Percentiles rank a stretch among this genome's conserved stretches.
phyloP scores from a whole-genome alignment of 2,797 vertebrate species.

The Orientallactaga sibirica region DNA sequence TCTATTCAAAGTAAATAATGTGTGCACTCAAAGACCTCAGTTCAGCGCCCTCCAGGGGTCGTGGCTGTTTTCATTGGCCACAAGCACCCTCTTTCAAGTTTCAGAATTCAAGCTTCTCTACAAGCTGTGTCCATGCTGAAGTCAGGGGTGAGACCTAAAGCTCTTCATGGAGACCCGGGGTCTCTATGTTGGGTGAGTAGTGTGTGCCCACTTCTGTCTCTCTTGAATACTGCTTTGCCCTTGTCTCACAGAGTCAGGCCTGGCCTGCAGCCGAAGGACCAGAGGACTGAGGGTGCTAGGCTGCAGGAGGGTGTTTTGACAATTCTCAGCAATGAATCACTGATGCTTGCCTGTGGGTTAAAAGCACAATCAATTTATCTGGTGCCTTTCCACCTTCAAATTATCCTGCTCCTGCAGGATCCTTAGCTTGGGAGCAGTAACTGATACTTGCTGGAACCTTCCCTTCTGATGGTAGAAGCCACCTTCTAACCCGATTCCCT shows the following conservation, averaged over 20 bases:
- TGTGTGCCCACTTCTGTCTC: background rate
- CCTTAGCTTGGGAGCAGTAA: conserved; percentile 54
- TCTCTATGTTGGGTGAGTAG: background rate
- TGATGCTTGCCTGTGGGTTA: conserved; percentile 67
- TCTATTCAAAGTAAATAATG: background rate
- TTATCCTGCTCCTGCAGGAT: conserved; percentile 54
- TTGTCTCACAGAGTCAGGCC: background rate
- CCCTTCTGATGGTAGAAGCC: background rate
- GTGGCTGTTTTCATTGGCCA: background rate
- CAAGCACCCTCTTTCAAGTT: background rate
- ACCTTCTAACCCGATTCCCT: background rate
- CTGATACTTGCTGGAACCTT: background rate
- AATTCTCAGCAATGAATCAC: conserved; percentile 68
- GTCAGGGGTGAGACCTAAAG: background rate
- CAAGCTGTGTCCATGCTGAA: background rate
- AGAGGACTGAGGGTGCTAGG: background rate
- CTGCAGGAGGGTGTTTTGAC: conserved; percentile 9
- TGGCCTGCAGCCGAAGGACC: background rate
- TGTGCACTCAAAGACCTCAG: background rate
- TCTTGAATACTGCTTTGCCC: background rate
- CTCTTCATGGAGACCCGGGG: background rate
- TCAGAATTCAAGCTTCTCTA: background rate
- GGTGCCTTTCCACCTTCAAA: conserved; percentile 48
- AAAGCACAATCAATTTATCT: conserved; percentile 73
- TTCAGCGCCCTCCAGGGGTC: background rate